Conservation (phyloP, 1,140 invertebrate species). For the Cyrtorhinus lividipennis region DNA sequence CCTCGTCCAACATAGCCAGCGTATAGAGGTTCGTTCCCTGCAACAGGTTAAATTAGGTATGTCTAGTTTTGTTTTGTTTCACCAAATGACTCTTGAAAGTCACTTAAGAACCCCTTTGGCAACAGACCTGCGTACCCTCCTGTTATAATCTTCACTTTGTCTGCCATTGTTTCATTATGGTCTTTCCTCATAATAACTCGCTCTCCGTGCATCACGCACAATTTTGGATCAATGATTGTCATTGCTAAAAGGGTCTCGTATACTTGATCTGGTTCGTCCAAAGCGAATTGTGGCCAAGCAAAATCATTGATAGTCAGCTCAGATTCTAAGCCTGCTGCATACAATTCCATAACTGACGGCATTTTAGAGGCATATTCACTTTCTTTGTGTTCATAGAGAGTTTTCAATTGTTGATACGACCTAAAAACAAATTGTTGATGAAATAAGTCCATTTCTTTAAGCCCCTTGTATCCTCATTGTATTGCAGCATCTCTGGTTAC, state of each 20-base stretch:
- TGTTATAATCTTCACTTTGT: constrained; percentile 43
- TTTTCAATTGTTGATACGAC: not conserved
- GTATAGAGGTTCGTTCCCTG: constrained; percentile 48
- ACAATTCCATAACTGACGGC: not conserved
- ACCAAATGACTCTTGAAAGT: too few relatives aligned
- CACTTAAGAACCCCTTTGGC: too few relatives aligned
- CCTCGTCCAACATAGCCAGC: constrained; percentile 50
- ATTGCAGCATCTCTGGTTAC: too few relatives aligned
- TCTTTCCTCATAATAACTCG: constrained; percentile 3
- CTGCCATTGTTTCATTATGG: constrained; percentile 19
- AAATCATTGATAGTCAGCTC: not conserved
- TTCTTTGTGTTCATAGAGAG: not conserved
- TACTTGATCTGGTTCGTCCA: constrained; percentile 1
- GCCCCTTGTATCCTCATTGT: too few relatives aligned
- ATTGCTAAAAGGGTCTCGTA: constrained; percentile 1
- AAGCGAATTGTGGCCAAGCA: not conserved
- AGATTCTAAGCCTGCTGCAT: not conserved
- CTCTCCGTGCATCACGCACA: not conserved
- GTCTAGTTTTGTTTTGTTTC: too few relatives aligned
- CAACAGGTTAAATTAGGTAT: too few relatives aligned
- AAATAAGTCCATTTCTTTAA: not conserved
- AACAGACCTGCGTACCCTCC: constrained; percentile 39
- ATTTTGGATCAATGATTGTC: not conserved
- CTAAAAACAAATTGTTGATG: not conserved
- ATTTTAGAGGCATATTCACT: constrained; percentile 5